Evolutionary conservation across 92 coral and sea anemone species (phyloP), one percentile per base, ranked within the genome.

Genomic region (Pocillopora grandis): DNA sequence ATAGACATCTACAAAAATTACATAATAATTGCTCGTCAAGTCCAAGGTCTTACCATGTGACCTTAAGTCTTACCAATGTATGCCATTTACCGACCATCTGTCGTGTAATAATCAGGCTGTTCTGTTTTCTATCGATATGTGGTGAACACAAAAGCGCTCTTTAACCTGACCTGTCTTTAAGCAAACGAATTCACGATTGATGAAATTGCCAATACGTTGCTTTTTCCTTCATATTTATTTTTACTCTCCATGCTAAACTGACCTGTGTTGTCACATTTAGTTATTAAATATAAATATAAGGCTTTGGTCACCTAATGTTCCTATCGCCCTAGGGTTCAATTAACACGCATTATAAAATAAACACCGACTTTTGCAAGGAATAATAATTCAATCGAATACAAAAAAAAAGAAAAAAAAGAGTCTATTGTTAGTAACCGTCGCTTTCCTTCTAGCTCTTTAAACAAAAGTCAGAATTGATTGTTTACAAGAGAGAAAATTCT

Each of bases 311-410:
- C 80, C 86, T 66, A 83, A 73, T 83, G 86, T 83, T 74, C 63
- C 31, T 73, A 75, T 72, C 86, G 64, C 86, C 86, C 36, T 63
- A 27, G 86, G 86, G 86, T 73, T 73, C 80, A 83, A 83, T 73
- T 83, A 83, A 83, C 80, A 83, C 79, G 73, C 86, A 82, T 82
- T 71, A 82, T 78, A 62, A 71, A 42, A 72, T 62, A 82, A 82
- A 82, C 86, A 82, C 79, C 37, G 72, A 61, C 69, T 71, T 77
- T 80, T 48, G 77, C 36, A 9, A 52, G 55, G 78, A 82, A 82
- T 72, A 82, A 82, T 48, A 82, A 71, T 73, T 72, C 86, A 72
- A 61, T 72, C 57, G 35, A 75, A 52, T 56, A 74, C 72, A 83
- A 83, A 83, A 27, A 27, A 27, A 27, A 27, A 27, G 1, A 74